phyloP scores from a whole-genome alignment of 35 echinoderm and acorn worm species.

The Diadema setosum region DNA sequence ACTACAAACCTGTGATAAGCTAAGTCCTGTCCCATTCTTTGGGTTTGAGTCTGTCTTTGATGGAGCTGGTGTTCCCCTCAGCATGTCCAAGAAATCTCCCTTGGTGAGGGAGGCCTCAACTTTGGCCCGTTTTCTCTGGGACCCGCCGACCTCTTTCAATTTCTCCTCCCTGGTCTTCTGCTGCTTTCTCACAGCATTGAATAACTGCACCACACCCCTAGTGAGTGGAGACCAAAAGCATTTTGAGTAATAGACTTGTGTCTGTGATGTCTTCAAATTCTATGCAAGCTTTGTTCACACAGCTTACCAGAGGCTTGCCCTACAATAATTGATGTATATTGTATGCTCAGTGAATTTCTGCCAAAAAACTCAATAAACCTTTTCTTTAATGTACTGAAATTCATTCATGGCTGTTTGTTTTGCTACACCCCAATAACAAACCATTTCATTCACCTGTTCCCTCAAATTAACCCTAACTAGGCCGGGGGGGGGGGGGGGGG shows the following conservation, averaged over 20 bases:
- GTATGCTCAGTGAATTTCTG: background rate
- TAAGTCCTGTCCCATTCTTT: background rate
- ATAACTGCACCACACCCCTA: slow-evolving; percentile 78
- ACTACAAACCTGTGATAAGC: too few species aligned
- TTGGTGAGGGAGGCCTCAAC: slow-evolving; percentile 48
- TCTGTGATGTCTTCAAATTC: too few species aligned
- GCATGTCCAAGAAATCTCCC: slow-evolving; percentile 65
- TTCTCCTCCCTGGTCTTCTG: slow-evolving; percentile 59
- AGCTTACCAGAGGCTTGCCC: background rate
- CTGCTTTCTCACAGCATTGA: slow-evolving; percentile 79
- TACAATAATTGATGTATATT: background rate
- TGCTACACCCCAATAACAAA: too few species aligned
- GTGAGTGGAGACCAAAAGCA: background rate
- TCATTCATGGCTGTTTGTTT: too few species aligned
- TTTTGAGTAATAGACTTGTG: background rate
- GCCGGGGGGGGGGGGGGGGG: too few species aligned
- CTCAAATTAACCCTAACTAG: too few species aligned
- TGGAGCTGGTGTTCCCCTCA: slow-evolving; percentile 33
- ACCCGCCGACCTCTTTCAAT: slow-evolving; percentile 35
- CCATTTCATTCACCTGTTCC: too few species aligned
- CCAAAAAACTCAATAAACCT: background rate
- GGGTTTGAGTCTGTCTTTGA: background rate
- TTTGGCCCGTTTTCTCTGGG: slow-evolving; percentile 45
- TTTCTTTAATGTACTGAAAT: too few species aligned
- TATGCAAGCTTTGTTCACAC: too few species aligned